Conservation (phyloP, 2,113 vertebrate species). For the Passer domesticus region DNA sequence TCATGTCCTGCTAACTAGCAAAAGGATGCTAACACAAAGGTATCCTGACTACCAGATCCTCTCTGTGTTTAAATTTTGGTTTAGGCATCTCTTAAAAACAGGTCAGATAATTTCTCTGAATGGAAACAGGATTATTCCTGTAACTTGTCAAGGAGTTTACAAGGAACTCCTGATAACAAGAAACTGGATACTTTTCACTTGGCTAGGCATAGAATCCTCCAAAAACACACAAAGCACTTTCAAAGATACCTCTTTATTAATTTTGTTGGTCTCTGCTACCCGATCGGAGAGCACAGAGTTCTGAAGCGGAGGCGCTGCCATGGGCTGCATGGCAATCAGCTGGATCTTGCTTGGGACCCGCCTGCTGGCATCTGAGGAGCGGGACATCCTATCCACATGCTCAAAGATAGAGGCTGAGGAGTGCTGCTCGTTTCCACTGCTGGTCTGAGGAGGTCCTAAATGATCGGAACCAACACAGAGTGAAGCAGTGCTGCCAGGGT, state of each 20-base stretch:
- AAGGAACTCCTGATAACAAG: neutral
- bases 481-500: neutral
- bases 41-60: neutral
- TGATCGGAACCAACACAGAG: neutral
- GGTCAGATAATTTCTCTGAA: neutral
- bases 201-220: neutral
- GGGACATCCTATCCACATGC: constrained; percentile 91
- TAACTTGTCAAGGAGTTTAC: neutral
- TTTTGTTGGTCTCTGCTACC: constrained; percentile 84
- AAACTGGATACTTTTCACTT: neutral
- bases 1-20: neutral
- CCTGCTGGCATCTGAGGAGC: constrained; percentile 83
- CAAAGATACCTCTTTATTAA: constrained; percentile 89
- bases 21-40: neutral
- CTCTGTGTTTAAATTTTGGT: neutral
- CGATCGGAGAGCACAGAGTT: constrained; percentile 77
- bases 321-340: constrained; percentile 97
- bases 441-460: constrained; percentile 82
- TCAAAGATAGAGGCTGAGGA: constrained; percentile 95
- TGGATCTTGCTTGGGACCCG: constrained; percentile 92
- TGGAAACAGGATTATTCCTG: neutral
- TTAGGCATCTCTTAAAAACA: neutral
- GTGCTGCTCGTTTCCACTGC: constrained; percentile 79
- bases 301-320: constrained; percentile 82
- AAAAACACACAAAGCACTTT: neutral